These are phyloP conservation scores for Shinisaurus crocodilurus DNA, from an alignment of 2,113 vertebrate species.

Conservation along the genomic window DNA sequence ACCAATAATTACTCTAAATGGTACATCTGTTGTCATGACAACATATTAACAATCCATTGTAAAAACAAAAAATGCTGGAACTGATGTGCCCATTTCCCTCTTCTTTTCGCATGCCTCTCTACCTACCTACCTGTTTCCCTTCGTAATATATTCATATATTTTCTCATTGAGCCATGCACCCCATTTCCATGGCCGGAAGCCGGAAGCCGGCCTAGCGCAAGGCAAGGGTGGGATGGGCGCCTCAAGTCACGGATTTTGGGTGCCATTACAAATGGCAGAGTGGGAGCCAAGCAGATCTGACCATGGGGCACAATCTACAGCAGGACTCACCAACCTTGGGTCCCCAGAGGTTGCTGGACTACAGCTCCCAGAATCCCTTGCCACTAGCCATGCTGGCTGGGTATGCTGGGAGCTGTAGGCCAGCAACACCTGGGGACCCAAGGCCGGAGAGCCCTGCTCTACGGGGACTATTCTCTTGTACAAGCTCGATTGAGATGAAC, in stretches of 20 bases:
- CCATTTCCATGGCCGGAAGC: neutral
- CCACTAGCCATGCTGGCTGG: no score
- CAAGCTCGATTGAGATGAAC: neutral
- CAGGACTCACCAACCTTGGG: no score
- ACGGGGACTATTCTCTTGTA: neutral
- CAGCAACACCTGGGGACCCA: no score
- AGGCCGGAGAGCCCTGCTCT: no score
- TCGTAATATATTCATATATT: neutral
- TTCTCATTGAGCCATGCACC: neutral
- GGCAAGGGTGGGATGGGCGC: neutral
- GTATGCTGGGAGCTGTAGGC: no score
- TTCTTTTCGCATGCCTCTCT: neutral
- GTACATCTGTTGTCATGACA: conserved; percentile 62
- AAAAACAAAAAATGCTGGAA: conserved; percentile 34
- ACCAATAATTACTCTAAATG: conserved; percentile 44
- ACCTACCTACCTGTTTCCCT: neutral
- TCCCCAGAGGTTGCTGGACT: no score
- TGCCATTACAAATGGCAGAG: no score
- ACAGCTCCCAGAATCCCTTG: no score
- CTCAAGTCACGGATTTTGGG: neutral
- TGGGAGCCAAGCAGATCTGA: neutral
- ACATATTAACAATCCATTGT: conserved; percentile 46
- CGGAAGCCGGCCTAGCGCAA: neutral
- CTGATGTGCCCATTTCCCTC: neutral
- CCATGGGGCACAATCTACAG: no score